These are phyloP conservation scores for Eustalomyia histrio DNA, from an alignment of 2,888 invertebrate species.

Conservation along the genomic window DNA sequence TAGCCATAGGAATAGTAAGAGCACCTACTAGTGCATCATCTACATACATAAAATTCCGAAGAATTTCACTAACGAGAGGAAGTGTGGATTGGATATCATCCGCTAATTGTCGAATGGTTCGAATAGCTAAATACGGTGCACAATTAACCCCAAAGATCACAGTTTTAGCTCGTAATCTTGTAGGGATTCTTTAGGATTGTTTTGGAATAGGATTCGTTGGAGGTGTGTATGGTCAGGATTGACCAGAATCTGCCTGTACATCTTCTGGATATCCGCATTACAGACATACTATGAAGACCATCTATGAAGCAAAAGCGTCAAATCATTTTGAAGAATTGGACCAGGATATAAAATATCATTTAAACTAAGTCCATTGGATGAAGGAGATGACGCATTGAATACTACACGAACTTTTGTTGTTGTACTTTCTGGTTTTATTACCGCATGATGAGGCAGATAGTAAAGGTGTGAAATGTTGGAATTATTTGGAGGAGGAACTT, in stretches of 20 bases:
- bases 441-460: too few relatives aligned
- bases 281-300: neutral
- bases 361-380: neutral
- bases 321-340: neutral
- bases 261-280: neutral
- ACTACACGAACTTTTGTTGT: too few relatives aligned
- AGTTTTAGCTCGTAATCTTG: slow-evolving; percentile 20
- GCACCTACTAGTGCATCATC: slow-evolving; percentile 56
- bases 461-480: neutral
- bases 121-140: too few relatives aligned
- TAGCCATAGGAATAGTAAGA: slow-evolving; percentile 27
- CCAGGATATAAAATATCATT: neutral
- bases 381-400: too few relatives aligned
- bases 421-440: too few relatives aligned
- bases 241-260: too few relatives aligned
- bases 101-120: too few relatives aligned
- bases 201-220: slow-evolving; percentile 32
- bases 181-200: slow-evolving; percentile 4
- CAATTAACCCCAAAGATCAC: too few relatives aligned
- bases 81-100: too few relatives aligned
- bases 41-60: slow-evolving; percentile 51
- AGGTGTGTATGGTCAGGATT: slow-evolving; percentile 15
- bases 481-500: neutral
- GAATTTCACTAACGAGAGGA: slow-evolving; percentile 50
- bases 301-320: neutral